Base-by-base conservation (phyloP, 2,797 vertebrate species). In the Peromyscus aztecus region DNA sequence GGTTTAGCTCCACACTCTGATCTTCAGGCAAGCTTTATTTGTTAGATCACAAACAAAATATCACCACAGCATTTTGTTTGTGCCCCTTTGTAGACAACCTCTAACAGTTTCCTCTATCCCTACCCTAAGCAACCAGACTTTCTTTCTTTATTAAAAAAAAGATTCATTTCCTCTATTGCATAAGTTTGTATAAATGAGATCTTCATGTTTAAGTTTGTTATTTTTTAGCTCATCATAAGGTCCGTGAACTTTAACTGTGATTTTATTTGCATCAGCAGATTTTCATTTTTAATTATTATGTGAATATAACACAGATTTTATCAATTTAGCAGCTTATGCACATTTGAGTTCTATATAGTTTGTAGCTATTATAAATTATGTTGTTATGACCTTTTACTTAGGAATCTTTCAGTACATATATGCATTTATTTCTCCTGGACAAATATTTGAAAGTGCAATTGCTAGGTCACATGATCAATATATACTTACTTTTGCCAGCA, bases 191-290 rank as follows among this genome's bases (percentile, higher is more conserved):
- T 76, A 63, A 88, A 76, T 90, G 9, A n/a, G 83, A 90, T 61
- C 6, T 88, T 95, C n/a, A 37, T 23, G 14, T 84, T 77, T 27
- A 46, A 40, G 82, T 24, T 73, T 81, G 27, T 49, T 49, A 29
- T 46, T 92, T 81, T 76, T 95, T 77, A 86, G 78, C 46, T 91
- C 55, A 94, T 13, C 55, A 76, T 82, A 93, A 67, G 16, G 7
- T 89, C 12, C 55, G 12, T 84, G 55, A 95, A 92, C 12, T 69
- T 59, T 71, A 71, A 37, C 12, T 17, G 75, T 75, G 37, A 52
- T 91, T 94, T 91, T 90, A 24, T 96, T 75, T 94, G 21, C n/a
- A 81, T 71, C n/a, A 85, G 23, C 43, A 91, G 29, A 7, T 73
- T 88, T 93, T 94, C 57, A 69, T 89, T 55, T 27, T 57, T 1